These are phyloP conservation scores for Plagodis dolabraria DNA, from an alignment of 2,888 invertebrate genomes.

Conservation along the genomic window DNA sequence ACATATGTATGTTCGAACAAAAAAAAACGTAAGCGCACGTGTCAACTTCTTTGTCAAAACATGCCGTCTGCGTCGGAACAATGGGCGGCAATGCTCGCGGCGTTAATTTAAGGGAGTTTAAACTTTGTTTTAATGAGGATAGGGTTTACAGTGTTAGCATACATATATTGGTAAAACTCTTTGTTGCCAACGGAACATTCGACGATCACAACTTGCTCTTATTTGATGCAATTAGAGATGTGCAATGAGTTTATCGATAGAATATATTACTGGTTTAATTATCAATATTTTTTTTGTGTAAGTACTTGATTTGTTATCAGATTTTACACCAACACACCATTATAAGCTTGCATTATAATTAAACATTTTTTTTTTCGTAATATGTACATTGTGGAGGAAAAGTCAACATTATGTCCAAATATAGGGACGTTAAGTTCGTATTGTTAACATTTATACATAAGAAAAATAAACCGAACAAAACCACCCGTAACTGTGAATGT, in stretches of 20 bases:
- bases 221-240: slow-evolving; percentile 43
- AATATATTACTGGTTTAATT: no score
- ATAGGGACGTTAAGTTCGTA: no score
- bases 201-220: slow-evolving; percentile 38
- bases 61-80: slow-evolving; percentile 42
- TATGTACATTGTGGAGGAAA: no score
- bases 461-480: no score
- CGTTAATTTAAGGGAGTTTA: slow-evolving; percentile 1
- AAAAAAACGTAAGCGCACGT: slow-evolving; percentile 37
- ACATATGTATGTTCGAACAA: slow-evolving; percentile 1
- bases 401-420: no score
- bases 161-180: slow-evolving; percentile 5
- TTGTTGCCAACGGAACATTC: slow-evolving; percentile 19
- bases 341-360: no score
- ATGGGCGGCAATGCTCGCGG: slow-evolving; percentile 29
- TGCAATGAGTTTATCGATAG: slow-evolving; percentile 25
- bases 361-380: no score
- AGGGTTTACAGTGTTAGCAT: slow-evolving; percentile 1
- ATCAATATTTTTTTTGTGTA: no score
- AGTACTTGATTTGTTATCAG: no score
- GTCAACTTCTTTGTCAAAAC: slow-evolving; percentile 54
- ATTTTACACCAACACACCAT: no score
- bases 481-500: no score
- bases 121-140: slow-evolving; percentile 9
- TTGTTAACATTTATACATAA: no score